Conservation (phyloP, 2,888 invertebrate genomes). For the Bimastos eiseni region DNA sequence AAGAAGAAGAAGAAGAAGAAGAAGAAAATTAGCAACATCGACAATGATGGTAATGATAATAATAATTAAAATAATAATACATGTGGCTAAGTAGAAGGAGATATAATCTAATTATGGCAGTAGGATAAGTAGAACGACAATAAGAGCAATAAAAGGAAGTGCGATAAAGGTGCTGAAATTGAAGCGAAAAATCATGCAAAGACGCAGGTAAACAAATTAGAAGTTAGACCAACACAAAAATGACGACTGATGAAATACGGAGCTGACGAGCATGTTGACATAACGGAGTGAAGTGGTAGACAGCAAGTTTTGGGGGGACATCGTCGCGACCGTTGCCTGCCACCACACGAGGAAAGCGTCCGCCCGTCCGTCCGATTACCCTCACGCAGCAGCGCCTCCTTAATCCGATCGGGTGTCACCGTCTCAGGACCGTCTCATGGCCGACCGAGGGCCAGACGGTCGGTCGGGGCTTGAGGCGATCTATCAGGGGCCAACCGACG, state of each 20-base stretch:
- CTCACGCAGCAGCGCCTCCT: neutral
- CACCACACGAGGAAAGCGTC: neutral
- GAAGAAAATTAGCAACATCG: no score
- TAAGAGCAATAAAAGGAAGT: neutral
- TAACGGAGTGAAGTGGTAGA: neutral
- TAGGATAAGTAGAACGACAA: no score
- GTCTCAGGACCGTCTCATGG: neutral
- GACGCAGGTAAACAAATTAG: neutral
- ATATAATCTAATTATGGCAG: no score
- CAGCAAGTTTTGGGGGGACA: neutral
- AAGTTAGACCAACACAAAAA: no score
- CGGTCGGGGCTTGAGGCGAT: neutral
- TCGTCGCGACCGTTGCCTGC: neutral
- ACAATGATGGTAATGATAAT: no score
- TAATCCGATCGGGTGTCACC: neutral
- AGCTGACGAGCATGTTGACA: neutral
- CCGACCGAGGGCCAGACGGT: neutral
- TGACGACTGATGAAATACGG: no score
- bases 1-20: no score
- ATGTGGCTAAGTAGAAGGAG: no score
- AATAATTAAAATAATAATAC: no score
- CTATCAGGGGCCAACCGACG: neutral
- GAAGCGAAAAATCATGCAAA: neutral
- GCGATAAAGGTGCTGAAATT: neutral
- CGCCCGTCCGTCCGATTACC: neutral